These are phyloP conservation scores for Megalops atlanticus DNA, from an alignment of 2,113 vertebrate genomes.

Conservation along the genomic window DNA sequence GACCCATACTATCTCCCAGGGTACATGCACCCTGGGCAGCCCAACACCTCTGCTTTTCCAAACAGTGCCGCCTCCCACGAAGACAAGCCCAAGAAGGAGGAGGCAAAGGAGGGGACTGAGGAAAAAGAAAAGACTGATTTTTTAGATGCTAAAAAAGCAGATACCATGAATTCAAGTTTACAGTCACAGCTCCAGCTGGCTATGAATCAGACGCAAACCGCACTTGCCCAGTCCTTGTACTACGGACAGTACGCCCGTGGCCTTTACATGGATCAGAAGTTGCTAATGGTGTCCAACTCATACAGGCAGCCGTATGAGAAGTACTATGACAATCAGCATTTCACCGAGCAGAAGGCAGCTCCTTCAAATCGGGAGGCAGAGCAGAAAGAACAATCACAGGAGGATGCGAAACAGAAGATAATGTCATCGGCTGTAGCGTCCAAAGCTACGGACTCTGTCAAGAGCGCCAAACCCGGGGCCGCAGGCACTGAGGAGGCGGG, in stretches of 20 bases:
- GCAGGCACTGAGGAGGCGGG: constrained; percentile 86
- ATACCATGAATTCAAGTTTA: constrained; percentile 66
- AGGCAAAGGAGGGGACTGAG: constrained; percentile 77
- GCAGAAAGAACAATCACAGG: constrained; percentile 78
- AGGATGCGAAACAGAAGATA: constrained; percentile 82
- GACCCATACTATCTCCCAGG: constrained; percentile 93
- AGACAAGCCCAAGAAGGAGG: constrained; percentile 86
- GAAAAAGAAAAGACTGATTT: constrained; percentile 81
- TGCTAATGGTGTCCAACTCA: constrained; percentile 83
- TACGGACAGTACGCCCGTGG: constrained; percentile 97
- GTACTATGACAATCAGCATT: constrained; percentile 88
- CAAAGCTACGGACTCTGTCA: constrained; percentile 83
- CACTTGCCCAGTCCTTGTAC: constrained; percentile 95
- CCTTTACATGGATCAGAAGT: constrained; percentile 94
- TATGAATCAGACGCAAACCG: constrained; percentile 93
- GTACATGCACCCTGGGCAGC: constrained; percentile 85
- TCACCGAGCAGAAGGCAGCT: constrained; percentile 84
- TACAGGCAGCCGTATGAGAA: constrained; percentile 84
- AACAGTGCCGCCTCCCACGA: constrained; percentile 72
- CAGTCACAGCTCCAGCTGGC: constrained; percentile 93
- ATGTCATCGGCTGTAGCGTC: constrained; percentile 80
- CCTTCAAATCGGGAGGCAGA: constrained; percentile 74
- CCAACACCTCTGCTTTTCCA: constrained; percentile 72
- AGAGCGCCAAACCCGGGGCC: constrained; percentile 82
- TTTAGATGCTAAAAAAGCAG: constrained; percentile 80